Evolutionary conservation across 2,797 vertebrate genomes (phyloP).

Genomic region (Peromyscus melanophrys): DNA sequence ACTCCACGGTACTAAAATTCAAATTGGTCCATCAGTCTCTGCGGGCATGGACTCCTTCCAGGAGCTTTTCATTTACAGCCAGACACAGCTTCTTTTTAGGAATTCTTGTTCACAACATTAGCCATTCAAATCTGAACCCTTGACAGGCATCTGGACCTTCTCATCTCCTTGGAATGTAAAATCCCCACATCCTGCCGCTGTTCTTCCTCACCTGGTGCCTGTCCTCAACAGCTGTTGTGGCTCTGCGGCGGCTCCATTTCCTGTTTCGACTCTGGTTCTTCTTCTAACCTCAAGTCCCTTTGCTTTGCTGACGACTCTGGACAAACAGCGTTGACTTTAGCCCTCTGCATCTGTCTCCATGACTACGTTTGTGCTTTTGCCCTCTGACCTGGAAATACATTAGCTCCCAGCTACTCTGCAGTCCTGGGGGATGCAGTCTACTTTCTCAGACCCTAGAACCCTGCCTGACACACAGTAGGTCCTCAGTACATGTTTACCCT

Average conservation of each 20-base stretch:
- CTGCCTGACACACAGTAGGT: not conserved
- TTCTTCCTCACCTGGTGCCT: not conserved
- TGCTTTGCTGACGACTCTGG: not conserved
- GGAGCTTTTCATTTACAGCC: not conserved
- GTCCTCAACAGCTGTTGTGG: not conserved
- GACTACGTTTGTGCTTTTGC: not conserved
- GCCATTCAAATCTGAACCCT: not conserved
- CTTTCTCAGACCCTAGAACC: not conserved
- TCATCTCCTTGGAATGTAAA: not conserved
- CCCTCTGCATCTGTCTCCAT: not conserved
- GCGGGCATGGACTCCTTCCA: not conserved
- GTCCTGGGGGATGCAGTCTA: not conserved
- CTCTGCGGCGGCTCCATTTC: not conserved
- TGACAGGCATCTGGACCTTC: not conserved
- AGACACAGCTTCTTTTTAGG: not conserved
- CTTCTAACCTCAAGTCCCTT: not conserved
- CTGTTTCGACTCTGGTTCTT: not conserved
- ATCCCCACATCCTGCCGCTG: rapidly evolving
- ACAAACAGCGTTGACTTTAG: not conserved
- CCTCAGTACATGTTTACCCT: not conserved
- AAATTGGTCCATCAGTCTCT: not conserved
- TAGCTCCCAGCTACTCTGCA: too few species aligned
- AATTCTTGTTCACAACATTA: not conserved
- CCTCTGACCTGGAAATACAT: not conserved
- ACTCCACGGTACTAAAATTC: not conserved